These are phyloP conservation scores for Luehdorfia chinensis DNA, from an alignment of 1,140 invertebrate genomes.

Conservation along the genomic window DNA sequence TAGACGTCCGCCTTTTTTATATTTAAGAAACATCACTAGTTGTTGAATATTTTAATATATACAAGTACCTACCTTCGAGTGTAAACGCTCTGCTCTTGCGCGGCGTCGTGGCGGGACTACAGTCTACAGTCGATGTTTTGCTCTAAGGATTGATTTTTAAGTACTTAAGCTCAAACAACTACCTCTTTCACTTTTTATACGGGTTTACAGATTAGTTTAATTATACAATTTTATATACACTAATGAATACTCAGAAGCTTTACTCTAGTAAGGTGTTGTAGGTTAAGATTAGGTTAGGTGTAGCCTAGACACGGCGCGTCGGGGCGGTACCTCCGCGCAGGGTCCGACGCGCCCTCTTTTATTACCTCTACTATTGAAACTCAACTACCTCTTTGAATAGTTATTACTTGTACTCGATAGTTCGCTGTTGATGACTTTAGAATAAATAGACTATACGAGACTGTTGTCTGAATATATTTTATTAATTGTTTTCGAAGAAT, in stretches of 20 bases:
- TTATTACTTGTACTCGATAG: conserved; percentile 62
- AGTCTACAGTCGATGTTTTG: conserved; percentile 48
- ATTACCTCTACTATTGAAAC: conserved; percentile 64
- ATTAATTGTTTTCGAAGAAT: conserved; percentile 64
- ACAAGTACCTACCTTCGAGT: conserved; percentile 38
- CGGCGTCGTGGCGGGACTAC: conserved; percentile 30
- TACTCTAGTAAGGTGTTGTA: conserved; percentile 71
- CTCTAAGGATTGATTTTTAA: conserved; percentile 69
- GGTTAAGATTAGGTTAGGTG: conserved; percentile 48
- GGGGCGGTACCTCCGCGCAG: conserved; percentile 63
- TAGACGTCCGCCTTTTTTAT: conserved; percentile 67
- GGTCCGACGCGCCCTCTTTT: conserved; percentile 56
- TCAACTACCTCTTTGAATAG: conserved; percentile 73
- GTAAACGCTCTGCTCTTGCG: conserved; percentile 23
- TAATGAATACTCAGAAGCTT: conserved; percentile 76
- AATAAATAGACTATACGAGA: conserved; percentile 63
- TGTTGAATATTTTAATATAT: conserved; percentile 29
- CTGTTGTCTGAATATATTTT: conserved; percentile 74
- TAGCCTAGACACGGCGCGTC: conserved; percentile 50
- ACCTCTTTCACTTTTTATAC: conserved; percentile 76
- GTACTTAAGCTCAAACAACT: conserved; percentile 74
- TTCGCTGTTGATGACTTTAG: conserved; percentile 63
- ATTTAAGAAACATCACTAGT: conserved; percentile 52
- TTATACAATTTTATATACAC: conserved; percentile 75
- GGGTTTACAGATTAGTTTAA: conserved; percentile 76